Evolutionary conservation across 2,888 invertebrate species (phyloP).

Genomic region (Toxonevra muliebris): DNA sequence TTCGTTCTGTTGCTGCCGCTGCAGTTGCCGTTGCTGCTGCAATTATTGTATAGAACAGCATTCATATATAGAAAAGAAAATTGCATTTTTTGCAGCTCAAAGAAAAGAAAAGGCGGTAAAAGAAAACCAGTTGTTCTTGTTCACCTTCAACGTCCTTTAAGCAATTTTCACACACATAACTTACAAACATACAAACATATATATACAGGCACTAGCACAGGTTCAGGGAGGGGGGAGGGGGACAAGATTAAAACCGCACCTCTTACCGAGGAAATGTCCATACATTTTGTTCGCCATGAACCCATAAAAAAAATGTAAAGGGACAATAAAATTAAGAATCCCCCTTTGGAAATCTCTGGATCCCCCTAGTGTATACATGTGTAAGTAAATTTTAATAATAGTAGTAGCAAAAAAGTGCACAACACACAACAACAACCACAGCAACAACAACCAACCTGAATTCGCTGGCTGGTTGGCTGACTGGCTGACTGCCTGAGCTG

Average conservation of each 20-base stretch:
- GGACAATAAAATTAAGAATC: no score
- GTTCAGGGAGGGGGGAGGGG: no score
- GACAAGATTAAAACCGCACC: no score
- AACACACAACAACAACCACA: neutral
- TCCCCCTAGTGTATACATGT: no score
- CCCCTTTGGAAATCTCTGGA: no score
- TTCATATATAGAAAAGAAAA: neutral
- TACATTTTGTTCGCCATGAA: no score
- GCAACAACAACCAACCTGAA: neutral
- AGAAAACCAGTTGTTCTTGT: conserved; percentile 43
- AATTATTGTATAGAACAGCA: neutral
- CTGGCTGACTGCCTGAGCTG: no score
- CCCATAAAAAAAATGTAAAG: no score
- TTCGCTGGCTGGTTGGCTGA: neutral
- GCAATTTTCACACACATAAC: conserved; percentile 21
- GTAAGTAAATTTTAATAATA: no score
- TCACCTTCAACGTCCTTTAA: conserved; percentile 48
- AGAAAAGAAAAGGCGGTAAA: no score
- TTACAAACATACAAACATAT: neutral
- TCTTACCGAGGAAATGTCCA: no score
- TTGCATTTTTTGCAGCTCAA: neutral
- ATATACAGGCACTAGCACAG: conserved; percentile 10
- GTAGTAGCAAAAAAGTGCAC: neutral
- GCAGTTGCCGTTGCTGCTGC: neutral
- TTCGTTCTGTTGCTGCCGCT: neutral